Evolutionary conservation across 2,797 vertebrate genomes (phyloP), one percentile per base, ranked within the genome.

Genomic region (Oreochromis grahami): DNA sequence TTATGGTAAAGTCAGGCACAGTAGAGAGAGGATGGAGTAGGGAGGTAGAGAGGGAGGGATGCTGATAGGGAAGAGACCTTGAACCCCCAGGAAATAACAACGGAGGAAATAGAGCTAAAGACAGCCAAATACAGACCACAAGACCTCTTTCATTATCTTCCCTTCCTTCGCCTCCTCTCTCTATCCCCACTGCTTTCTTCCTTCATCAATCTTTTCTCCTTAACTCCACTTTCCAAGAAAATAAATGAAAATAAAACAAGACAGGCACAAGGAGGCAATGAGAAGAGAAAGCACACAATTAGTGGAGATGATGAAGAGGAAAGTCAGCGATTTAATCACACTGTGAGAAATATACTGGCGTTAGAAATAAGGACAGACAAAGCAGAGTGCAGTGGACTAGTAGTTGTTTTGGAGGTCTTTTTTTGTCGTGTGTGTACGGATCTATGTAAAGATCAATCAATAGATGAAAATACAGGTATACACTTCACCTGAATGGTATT

Each of bases 1-100:
- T 96, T 92, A 96, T 95, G 94, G 91, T 80, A 48, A 82, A 92
- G 81, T 88, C 82, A 82, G 80, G 87, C 48, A 82, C 70, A 89
- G 83, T 60, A 56, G 32, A 63, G 89, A 80, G 77, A 83, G 77
- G 60, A 77, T 53, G 76, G 85, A 51, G 86, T 72, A 81, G 79
- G 56, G 79, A 68, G 58, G 53, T 76, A 55, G 84, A 80, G 84
- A 56, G 52, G 78, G 83, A 79, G 80, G 78, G 68, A 84, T 63
- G 78, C 85, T 87, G 89, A 88, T 88, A 77, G 80, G 85, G 86
- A 82, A 76, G 85, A 87, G 93, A 93, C 96, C 95, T 94, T 88
- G 8, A 95, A 93, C 90, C 91, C 91, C 8, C 17, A 85, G 79
- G 32, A 52, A 24, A 82, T 68, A 85, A 84, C 82, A 90, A 77